Conservation (phyloP, 2,888 invertebrate species). For the Dynastes tityus region DNA sequence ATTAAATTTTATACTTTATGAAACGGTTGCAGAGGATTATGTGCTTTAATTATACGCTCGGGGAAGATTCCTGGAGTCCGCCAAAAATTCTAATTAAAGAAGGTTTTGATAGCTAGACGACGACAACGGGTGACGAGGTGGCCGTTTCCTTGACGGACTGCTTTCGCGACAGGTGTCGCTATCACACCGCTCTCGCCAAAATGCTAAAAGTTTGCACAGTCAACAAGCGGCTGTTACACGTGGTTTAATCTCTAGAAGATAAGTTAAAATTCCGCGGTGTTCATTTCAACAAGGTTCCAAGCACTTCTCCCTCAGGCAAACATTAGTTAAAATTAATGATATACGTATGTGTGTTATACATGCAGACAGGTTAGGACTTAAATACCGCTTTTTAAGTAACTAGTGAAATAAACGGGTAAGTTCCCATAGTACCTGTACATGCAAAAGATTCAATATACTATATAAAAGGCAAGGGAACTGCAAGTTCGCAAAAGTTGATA, state of each 20-base stretch:
- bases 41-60: slow-evolving; percentile 36
- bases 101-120: slow-evolving; percentile 16
- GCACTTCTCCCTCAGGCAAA: too few relatives aligned
- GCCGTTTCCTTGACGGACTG: slow-evolving; percentile 34
- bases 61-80: slow-evolving; percentile 8
- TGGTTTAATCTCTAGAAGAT: slow-evolving; percentile 6
- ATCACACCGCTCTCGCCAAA: not conserved
- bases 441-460: too few relatives aligned
- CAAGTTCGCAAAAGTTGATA: too few relatives aligned
- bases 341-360: too few relatives aligned
- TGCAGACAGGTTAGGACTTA: too few relatives aligned
- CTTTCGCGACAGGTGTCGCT: slow-evolving; percentile 42
- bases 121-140: not conserved
- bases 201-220: not conserved
- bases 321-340: too few relatives aligned
- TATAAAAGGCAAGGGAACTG: too few relatives aligned
- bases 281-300: not conserved
- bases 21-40: slow-evolving; percentile 27
- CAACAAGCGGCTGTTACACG: slow-evolving; percentile 17
- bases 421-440: too few relatives aligned
- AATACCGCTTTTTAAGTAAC: too few relatives aligned
- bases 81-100: slow-evolving; percentile 42
- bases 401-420: too few relatives aligned
- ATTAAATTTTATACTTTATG: slow-evolving; percentile 41
- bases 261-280: not conserved